phyloP scores from a whole-genome alignment of 2,888 invertebrate species.

The Thereva unica region DNA sequence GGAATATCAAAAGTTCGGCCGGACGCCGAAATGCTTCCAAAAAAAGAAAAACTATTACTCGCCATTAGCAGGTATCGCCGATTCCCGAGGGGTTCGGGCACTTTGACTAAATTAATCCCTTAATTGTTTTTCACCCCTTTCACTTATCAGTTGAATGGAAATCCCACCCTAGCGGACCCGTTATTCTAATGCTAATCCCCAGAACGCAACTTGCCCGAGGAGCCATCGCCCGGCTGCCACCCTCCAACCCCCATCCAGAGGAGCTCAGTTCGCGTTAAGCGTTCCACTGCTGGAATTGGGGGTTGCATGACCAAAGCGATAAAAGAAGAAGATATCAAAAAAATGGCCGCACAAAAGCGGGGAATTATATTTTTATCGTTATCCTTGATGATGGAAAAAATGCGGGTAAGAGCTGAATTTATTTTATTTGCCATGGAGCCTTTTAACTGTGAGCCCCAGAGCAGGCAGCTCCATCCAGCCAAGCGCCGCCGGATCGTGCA shows the following conservation, averaged over 20 bases:
- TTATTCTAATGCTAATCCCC: constrained; percentile 38
- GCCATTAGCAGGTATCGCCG: constrained; percentile 31
- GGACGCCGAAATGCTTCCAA: no score
- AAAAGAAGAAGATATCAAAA: constrained; percentile 42
- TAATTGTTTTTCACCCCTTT: constrained; percentile 42
- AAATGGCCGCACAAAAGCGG: constrained; percentile 37
- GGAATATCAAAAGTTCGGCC: no score
- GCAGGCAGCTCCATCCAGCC: neutral
- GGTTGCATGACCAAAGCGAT: constrained; percentile 41
- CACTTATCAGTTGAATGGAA: constrained; percentile 41
- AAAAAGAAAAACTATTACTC: constrained; percentile 25
- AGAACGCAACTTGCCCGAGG: constrained; percentile 24
- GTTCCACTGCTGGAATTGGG: constrained; percentile 27
- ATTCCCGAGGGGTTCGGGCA: constrained; percentile 36
- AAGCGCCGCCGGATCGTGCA: constrained; percentile 37
- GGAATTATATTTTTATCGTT: constrained; percentile 42
- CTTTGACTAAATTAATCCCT: constrained; percentile 42
- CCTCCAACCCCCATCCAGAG: neutral
- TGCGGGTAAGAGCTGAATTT: constrained; percentile 37
- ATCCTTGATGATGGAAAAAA: constrained; percentile 40
- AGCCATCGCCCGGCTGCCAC: neutral
- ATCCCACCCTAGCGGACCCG: constrained; percentile 34
- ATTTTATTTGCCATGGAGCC: constrained; percentile 37
- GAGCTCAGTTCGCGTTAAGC: neutral
- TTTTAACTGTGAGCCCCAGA: constrained; percentile 7